Evolutionary conservation across 2,888 invertebrate genomes (phyloP).

Genomic region (Helobdella robusta): DNA sequence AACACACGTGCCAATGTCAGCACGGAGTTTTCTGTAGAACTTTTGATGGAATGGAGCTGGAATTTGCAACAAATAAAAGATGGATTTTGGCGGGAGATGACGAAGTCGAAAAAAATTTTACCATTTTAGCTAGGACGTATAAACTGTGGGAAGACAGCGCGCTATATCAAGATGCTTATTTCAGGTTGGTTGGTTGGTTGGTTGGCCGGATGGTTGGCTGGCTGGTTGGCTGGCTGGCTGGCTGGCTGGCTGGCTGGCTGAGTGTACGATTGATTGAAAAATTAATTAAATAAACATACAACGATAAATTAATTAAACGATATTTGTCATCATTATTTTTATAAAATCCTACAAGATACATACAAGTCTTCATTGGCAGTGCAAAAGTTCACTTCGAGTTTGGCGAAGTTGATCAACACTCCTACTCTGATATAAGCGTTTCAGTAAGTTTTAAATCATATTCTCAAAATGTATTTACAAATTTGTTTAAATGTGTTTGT

Average conservation of each 20-base stretch:
- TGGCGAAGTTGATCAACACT: background rate
- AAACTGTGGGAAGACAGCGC: background rate
- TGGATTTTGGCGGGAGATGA: background rate
- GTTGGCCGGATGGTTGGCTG: too few relatives aligned
- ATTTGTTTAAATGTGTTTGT: too few relatives aligned
- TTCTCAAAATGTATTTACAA: too few relatives aligned
- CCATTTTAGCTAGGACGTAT: background rate
- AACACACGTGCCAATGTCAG: constrained; percentile 2
- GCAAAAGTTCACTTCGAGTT: background rate
- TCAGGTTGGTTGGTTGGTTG: too few relatives aligned
- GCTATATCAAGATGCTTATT: background rate
- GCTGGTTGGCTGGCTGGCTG: too few relatives aligned
- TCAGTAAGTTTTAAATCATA: background rate
- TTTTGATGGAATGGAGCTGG: background rate
- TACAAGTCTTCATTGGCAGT: background rate
- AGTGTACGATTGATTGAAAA: too few relatives aligned
- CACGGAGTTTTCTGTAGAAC: constrained; percentile 12
- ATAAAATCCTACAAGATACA: background rate
- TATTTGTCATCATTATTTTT: too few relatives aligned
- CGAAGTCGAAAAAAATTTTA: background rate
- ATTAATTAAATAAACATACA: too few relatives aligned
- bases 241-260: too few relatives aligned
- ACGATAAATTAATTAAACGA: too few relatives aligned
- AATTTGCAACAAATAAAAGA: background rate
- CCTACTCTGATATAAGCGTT: background rate